phyloP scores from a whole-genome alignment of 2,888 invertebrate species.

The Oscheius myriophilus region DNA sequence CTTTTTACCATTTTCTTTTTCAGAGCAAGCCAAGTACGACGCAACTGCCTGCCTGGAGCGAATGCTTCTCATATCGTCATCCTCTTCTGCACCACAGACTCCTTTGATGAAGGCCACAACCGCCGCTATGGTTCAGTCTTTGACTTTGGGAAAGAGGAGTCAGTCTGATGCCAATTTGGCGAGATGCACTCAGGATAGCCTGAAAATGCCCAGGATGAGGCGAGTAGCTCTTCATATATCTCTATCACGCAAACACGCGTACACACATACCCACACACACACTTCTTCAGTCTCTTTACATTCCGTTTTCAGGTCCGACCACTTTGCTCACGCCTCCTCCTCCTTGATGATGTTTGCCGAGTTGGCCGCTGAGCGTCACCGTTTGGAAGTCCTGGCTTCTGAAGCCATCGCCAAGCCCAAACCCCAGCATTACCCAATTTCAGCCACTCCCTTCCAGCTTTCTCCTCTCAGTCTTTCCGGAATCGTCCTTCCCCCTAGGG shows the following conservation, averaged over 20 bases:
- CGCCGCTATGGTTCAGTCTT: conserved; percentile 24
- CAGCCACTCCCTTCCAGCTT: background rate
- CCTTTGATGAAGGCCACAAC: conserved; percentile 43
- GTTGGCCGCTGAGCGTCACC: conserved; percentile 34
- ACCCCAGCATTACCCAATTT: conserved; percentile 13
- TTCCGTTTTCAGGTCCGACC: conserved; percentile 31
- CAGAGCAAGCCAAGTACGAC: conserved; percentile 41
- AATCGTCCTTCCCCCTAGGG: conserved; percentile 22
- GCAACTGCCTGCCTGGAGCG: conserved; percentile 41
- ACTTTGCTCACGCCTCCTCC: background rate
- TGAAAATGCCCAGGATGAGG: conserved; percentile 45
- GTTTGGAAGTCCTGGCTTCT: conserved; percentile 10
- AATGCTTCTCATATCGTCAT: conserved; percentile 35
- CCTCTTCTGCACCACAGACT: conserved; percentile 39
- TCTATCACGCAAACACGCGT: too few relatives aligned
- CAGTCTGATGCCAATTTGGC: conserved; percentile 39
- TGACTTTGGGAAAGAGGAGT: conserved; percentile 42
- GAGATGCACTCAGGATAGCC: conserved; percentile 20
- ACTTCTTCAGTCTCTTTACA: too few relatives aligned
- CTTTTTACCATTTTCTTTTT: conserved; percentile 4
- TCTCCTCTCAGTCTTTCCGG: conserved; percentile 14
- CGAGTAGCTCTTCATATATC: too few relatives aligned
- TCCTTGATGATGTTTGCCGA: conserved; percentile 52
- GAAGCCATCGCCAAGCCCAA: conserved; percentile 24
- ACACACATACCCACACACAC: too few relatives aligned